A percentile compares a stretch with the other conserved stretches of the same genome.
Conservation (phyloP, 2,113 vertebrate species). For the Pithys albifrons region DNA sequence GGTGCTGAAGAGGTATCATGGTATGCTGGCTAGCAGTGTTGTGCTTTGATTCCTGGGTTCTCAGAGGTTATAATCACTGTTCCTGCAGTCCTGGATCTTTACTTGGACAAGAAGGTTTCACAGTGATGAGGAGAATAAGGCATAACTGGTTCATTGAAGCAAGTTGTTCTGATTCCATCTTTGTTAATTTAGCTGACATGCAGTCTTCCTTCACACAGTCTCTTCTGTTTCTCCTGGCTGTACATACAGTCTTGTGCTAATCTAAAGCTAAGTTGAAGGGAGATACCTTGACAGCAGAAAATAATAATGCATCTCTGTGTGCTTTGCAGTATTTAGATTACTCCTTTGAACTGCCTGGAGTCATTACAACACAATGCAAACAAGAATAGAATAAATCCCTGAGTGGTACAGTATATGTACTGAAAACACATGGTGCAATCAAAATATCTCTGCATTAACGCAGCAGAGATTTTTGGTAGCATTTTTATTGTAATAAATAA, state of each 20-base stretch:
- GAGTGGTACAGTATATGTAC: not conserved
- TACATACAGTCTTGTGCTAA: not conserved
- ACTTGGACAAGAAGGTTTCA: not conserved
- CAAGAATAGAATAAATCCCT: not conserved
- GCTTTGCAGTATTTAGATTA: slow-evolving; percentile 4
- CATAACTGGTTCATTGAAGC: not conserved
- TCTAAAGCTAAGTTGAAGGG: not conserved
- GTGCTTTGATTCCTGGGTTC: not conserved
- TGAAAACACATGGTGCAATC: not conserved
- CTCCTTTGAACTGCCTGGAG: slow-evolving; percentile 32
- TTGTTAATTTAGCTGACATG: not conserved
- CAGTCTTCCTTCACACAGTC: not conserved
- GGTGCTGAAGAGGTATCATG: not conserved
- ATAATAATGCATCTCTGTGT: not conserved
- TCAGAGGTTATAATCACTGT: not conserved
- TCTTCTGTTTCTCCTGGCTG: not conserved
- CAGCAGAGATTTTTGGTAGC: not conserved
- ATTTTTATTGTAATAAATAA: not conserved
- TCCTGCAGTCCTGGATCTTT: not conserved
- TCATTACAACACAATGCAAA: slow-evolving; percentile 15
- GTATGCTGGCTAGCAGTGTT: not conserved
- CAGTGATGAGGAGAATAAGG: not conserved
- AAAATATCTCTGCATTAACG: not conserved
- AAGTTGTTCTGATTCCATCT: not conserved
- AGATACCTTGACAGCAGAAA: slow-evolving; percentile 21